Percentiles rank a stretch among this genome's conserved stretches.
These are phyloP conservation scores for Vultur gryphus DNA, from an alignment of 2,797 vertebrate species.

Conservation along the genomic window DNA sequence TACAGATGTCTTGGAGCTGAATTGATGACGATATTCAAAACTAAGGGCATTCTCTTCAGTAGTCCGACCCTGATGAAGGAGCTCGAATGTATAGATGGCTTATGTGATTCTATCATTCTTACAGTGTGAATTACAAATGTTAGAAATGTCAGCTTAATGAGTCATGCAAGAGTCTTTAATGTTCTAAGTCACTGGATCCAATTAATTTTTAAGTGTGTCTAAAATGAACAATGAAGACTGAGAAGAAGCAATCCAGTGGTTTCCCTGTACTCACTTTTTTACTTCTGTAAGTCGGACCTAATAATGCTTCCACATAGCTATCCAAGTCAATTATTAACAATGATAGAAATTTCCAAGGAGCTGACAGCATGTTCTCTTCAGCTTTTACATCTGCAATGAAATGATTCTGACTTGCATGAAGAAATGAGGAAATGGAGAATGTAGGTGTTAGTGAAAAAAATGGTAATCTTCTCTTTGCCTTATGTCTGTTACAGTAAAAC, in stretches of 20 bases:
- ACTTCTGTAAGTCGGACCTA: not conserved
- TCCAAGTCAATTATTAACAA: constrained; percentile 16
- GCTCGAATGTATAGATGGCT: constrained; percentile 54
- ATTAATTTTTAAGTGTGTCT: constrained; percentile 66
- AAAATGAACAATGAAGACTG: constrained; percentile 56
- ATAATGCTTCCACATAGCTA: constrained; percentile 31
- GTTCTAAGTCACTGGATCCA: constrained; percentile 66
- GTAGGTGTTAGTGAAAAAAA: not conserved
- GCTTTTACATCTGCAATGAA: not conserved
- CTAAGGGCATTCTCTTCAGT: constrained; percentile 26
- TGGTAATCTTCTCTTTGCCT: not conserved
- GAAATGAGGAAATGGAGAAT: not conserved
- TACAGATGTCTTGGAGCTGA: constrained; percentile 68
- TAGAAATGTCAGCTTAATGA: constrained; percentile 79
- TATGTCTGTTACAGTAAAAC: not conserved
- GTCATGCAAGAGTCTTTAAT: constrained; percentile 68
- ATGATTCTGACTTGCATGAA: not conserved
- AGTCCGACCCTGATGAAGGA: constrained; percentile 54
- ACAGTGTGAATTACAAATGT: constrained; percentile 56
- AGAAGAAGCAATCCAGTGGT: not conserved
- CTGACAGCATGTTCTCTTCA: not conserved
- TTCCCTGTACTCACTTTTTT: not conserved
- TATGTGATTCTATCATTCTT: constrained; percentile 68
- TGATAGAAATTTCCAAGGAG: not conserved
- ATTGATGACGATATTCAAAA: constrained; percentile 61